These are phyloP conservation scores for Hipposideros armiger DNA, from an alignment of 2,113 vertebrate genomes.

Conservation along the genomic window DNA sequence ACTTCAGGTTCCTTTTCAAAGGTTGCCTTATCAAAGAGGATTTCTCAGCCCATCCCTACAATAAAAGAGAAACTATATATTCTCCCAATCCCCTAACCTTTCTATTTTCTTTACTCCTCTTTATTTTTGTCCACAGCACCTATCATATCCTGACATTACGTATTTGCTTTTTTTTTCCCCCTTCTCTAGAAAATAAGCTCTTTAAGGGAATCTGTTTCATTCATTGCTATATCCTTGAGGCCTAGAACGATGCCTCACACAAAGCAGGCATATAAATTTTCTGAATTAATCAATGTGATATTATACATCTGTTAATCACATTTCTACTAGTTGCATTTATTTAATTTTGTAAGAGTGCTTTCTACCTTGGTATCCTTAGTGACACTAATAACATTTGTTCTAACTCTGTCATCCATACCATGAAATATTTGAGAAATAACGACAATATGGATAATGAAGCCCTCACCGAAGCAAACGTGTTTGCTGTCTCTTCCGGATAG, in stretches of 20 bases:
- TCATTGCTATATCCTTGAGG: not conserved
- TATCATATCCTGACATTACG: not conserved
- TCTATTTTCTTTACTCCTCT: not conserved
- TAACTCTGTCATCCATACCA: not conserved
- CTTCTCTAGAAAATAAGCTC: constrained; percentile 14
- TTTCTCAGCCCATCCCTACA: not conserved
- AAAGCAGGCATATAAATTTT: not conserved
- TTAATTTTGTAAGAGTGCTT: constrained; percentile 14
- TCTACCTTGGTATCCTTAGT: not conserved
- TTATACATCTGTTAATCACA: not conserved
- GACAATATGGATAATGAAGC: not conserved
- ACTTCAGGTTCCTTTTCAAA: constrained; percentile 45
- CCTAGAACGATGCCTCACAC: constrained; percentile 4
- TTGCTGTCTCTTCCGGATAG: constrained; percentile 98
- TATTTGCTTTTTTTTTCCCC: not conserved
- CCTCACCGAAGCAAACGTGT: constrained; percentile 96
- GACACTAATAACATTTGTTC: not conserved
- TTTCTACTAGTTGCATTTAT: constrained; percentile 29
- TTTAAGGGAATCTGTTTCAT: not conserved
- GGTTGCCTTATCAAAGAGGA: not conserved
- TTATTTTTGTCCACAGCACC: not conserved
- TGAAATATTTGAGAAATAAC: not conserved
- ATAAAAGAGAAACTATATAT: constrained; percentile 4
- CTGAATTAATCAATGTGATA: constrained; percentile 18
- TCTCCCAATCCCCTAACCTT: not conserved